Evolutionary conservation across 2,113 vertebrate genomes (phyloP), one percentile per base, ranked within the genome.

Genomic region (Mobula hypostoma): DNA sequence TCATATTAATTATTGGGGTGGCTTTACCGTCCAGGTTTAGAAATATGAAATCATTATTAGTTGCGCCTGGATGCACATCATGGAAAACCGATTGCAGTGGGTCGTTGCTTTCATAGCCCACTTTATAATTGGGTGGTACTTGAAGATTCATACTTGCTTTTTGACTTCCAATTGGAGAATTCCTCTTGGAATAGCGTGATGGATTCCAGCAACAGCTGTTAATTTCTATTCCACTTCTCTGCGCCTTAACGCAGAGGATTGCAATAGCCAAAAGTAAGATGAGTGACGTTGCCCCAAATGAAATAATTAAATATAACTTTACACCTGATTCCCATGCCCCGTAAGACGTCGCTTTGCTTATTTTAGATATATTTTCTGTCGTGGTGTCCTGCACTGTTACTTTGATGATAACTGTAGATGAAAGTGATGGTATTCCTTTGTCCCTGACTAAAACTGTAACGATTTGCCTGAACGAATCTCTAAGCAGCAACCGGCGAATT

Each of bases 241-340:
- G 68, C 66, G 40, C n/a, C 68, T 92, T 98, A 87, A 98, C 97
- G 93, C 97, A 97, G 94, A 95, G 94, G 87, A 82, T 93, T 80
- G 95, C 36, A n/a, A 96, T 76, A 21, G 94, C 94, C 48, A 95
- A 58, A 32, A 95, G 72, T 94, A 95, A 95, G 77, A 95, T 94
- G 27, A 94, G 72, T 2, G 95, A 95, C 24, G 95, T 94, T 29
- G 92, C 94, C 15, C 94, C 94, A 94, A 94, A 95, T 17, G 94
- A 94, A 56, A 95, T 95, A 19, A 96, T 94, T 94, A 96, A 94
- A 95, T 96, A 95, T 36, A 79, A 11, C 19, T 36, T 78, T 32
- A 79, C 94, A 95, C 95, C 94, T 14, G 61, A 74, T 19, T 27
- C 15, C 40, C 29, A 74, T 96, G 94, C 97, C 8, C 19, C 15